Base-by-base conservation (phyloP, 2,797 vertebrate species). In the Anguilla pacifica region DNA sequence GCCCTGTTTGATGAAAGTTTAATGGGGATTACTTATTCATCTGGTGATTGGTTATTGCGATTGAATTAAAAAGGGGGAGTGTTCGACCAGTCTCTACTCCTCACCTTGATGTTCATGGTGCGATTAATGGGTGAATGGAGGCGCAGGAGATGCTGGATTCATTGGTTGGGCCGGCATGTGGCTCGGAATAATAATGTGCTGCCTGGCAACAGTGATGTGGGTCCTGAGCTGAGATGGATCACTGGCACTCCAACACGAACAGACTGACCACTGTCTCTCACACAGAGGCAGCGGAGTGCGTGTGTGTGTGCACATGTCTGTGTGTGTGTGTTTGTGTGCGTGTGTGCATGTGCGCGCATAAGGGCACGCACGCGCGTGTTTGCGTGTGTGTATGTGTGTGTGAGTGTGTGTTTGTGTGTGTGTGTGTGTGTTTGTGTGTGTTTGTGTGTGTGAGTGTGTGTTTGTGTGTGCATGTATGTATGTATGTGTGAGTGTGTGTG, bases 141-240 rank as follows among this genome's bases (percentile, higher is more conserved):
- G 39, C 2, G 77, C 46, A 19, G 19, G 77, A 49, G 43, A 43
- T 1, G 25, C 19, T 35, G 35, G 15, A 39, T 39, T 77, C 35
- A 77, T 77, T 77, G 74, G 74, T 11, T 43, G 31, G 13, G 74
- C 74, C 35, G 4, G 74, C 35, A 43, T 77, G 74, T 77, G 46
- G 43, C 77, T 81, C 88, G 87, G 86, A 85, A 85, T 89, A 87
- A 83, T 57, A 84, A 83, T 87, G 86, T 83, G 85, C 70, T 90
- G 88, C 89, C 74, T 86, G 84, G 90, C 88, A 92, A 92, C 91
- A 74, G 74, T 88, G 70, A 88, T 84, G 55, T 82, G 19, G 83
- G 84, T 88, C 83, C 55, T 64, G 86, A 90, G 72, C 82, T 85
- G 86, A 83, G 83, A 86, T 35, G n/a, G 82, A 81, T 86, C 81